Base-by-base conservation (phyloP, 2,113 vertebrate genomes). In the Poecilia latipinna region DNA sequence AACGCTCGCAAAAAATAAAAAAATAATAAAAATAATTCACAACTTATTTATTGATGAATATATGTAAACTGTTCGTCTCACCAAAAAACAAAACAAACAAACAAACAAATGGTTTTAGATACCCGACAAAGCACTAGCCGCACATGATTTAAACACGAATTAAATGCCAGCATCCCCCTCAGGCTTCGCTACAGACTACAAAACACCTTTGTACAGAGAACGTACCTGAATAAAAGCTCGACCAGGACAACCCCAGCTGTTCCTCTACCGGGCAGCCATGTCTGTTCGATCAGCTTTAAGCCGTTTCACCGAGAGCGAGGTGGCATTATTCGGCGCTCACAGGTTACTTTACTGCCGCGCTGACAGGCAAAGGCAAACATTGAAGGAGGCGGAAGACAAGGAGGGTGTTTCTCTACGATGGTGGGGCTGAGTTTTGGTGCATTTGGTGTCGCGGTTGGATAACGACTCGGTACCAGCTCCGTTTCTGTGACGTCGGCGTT, bases 401-500 rank as follows among this genome's bases (percentile, higher is more conserved):
- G 17, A 3, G 32, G 22, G 17, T 0, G 48, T 37, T 31, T 35
- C 12, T 26, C 0, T 1, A 19, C 15, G 19, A 3, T 17, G 54
- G 61, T 24, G 35, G 0, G 0, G 35, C 0, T 13, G 26, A 74
- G 65, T 7, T 22, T 37, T 10, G 12, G 17, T 19, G 39, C 39
- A 42, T 42, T 42, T 65, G 24, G 3, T 0, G 57, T 48, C 48
- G 74, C 12, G 12, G 60, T 42, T 39, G 66, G 65, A 54, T 29
- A 24, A 8, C 26, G n/a, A 72, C 61, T 84, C 82, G 19, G 82
- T 80, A 83, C 68, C 74, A 84, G 83, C 86, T 84, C 65, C 0
- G 44, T 19, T 51, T 74, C 48, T 76, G 35, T 91, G 88, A 90
- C 90, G 90, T 90, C 79, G 19, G 70, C 4, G 75, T 4, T 5